Conservation (phyloP, 2,888 invertebrate genomes). For the Strigamia transsilvanica region DNA sequence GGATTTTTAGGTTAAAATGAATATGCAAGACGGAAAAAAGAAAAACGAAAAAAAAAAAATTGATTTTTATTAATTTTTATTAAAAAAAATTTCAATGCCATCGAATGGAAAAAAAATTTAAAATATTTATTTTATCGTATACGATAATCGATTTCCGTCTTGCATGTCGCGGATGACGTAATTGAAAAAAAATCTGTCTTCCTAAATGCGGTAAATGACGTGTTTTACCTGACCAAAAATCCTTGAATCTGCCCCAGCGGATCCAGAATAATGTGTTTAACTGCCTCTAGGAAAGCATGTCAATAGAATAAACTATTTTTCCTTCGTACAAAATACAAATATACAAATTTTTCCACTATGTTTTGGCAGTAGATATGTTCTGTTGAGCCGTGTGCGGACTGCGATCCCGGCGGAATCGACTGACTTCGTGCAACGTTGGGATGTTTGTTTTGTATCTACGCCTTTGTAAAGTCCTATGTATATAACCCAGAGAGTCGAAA, state of each 20-base stretch:
- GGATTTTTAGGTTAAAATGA: neutral
- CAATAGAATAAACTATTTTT: slow-evolving; percentile 11
- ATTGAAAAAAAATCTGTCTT: slow-evolving; percentile 55
- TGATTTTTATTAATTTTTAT: slow-evolving; percentile 48
- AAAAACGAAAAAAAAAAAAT: neutral
- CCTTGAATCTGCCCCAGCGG: neutral
- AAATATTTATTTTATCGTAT: neutral
- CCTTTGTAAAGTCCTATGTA: slow-evolving; percentile 40
- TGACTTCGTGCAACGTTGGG: neutral
- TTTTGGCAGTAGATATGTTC: slow-evolving; percentile 11
- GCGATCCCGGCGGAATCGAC: neutral
- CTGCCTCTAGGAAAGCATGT: slow-evolving; percentile 15
- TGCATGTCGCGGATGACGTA: neutral
- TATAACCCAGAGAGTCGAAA: slow-evolving; percentile 28
- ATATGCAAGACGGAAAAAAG: neutral
- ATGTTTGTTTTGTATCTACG: slow-evolving; percentile 1
- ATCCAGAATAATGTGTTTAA: neutral
- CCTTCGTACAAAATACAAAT: neutral
- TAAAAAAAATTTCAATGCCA: neutral
- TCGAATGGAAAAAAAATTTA: neutral
- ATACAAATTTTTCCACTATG: slow-evolving; percentile 7
- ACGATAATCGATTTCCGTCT: neutral
- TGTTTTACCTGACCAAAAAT: slow-evolving; percentile 43
- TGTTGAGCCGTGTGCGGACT: neutral
- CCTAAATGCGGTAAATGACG: slow-evolving; percentile 53